Evolutionary conservation across 2,113 vertebrate genomes (phyloP).

Genomic region (Nothocercus nigrocapillus): DNA sequence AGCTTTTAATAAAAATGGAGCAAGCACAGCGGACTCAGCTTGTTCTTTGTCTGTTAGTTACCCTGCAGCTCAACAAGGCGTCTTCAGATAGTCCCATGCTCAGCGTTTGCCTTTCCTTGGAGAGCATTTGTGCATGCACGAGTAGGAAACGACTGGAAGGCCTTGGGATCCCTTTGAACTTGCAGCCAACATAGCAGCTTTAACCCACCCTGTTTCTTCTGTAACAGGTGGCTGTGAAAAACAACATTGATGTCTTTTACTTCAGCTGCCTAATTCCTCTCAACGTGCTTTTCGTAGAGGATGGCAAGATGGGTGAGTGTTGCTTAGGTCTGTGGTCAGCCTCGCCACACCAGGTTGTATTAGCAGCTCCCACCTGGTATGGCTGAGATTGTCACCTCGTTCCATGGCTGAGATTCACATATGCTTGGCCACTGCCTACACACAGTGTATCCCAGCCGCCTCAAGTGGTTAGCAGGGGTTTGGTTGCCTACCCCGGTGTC

Average conservation of each 20-base stretch:
- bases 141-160: background rate
- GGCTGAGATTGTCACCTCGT: background rate
- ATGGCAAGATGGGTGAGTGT: constrained; percentile 97
- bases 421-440: background rate
- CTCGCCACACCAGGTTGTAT: background rate
- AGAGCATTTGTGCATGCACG: fast-evolving
- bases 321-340: background rate
- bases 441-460: background rate
- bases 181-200: background rate
- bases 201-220: constrained; percentile 52
- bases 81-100: background rate
- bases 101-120: background rate
- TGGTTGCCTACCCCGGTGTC: background rate
- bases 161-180: background rate
- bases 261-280: constrained; percentile 98
- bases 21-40: background rate
- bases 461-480: background rate
- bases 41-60: background rate
- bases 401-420: background rate
- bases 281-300: constrained; percentile 97
- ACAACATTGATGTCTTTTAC: constrained; percentile 99
- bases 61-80: background rate
- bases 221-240: constrained; percentile 97
- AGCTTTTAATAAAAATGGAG: background rate
- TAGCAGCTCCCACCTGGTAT: background rate